Percentiles rank a stretch among this genome's conserved stretches.
Conservation (phyloP, 2,888 invertebrate species). For the Stomorhina lunata region DNA sequence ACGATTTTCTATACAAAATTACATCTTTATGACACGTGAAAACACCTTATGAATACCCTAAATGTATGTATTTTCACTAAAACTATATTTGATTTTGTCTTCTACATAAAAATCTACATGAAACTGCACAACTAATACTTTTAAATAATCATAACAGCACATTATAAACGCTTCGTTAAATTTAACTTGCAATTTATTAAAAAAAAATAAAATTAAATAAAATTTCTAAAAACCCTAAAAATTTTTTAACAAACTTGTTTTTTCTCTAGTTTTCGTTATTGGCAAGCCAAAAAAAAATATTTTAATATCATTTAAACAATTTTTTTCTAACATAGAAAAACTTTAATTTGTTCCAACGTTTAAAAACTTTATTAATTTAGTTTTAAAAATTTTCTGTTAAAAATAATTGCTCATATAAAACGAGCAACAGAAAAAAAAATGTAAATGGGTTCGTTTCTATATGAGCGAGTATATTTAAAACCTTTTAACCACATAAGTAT, state of each 20-base stretch:
- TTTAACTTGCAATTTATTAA: background rate
- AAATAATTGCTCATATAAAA: constrained; percentile 16
- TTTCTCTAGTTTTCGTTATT: background rate
- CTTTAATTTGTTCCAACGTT: background rate
- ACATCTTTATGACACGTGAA: no score
- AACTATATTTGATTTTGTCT: constrained; percentile 18
- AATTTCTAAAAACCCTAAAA: background rate
- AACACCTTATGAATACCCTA: no score
- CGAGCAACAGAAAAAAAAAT: background rate
- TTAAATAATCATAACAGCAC: background rate
- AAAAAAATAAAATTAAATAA: background rate
- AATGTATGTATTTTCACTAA: no score
- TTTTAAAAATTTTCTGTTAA: background rate
- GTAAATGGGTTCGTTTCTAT: background rate
- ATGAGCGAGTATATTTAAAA: constrained; percentile 47
- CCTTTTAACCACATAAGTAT: constrained; percentile 56
- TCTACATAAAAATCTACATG: no score
- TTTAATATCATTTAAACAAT: constrained; percentile 35
- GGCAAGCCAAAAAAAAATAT: constrained; percentile 19
- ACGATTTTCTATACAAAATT: no score
- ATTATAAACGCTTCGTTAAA: constrained; percentile 13
- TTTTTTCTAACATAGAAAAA: background rate
- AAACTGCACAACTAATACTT: no score
- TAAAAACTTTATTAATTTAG: constrained; percentile 55
- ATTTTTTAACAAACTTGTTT: no score